Base-by-base conservation (phyloP, 2,888 invertebrate species). In the Norana najaformis region DNA sequence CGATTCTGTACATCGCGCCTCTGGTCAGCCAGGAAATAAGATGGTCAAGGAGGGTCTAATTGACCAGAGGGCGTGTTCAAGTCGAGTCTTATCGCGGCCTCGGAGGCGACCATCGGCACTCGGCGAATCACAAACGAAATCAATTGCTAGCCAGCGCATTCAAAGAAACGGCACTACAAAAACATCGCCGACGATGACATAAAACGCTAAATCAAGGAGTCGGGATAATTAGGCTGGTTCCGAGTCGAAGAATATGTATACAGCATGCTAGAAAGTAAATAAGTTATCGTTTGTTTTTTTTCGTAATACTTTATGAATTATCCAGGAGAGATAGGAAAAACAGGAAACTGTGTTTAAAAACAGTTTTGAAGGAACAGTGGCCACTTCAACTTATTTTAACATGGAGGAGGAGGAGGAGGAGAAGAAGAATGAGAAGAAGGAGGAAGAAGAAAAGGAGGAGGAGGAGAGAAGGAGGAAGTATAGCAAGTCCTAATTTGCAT, bases 51-150 rank as follows among this genome's bases (percentile, higher is more conserved):
- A 37, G 85, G 37, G 34, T 37, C 85, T 85, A 85, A 85, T 85
- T 85, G 85, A 36, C 85, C 85, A 37, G 36, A 37, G 85, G 85
- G 85, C 85, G 85, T 85, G 85, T 85, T 37, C 36, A 85, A 85
- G 85, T 85, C 85, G 85, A 30, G 36, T 37, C 85, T 85, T 85
- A 85, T 85, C 85, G 34, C 85, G 85, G 35, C 85, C 69, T n/a
- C 69, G n/a, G n/a, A 69, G 69, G 69, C 69, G 30, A 69, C 69
- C 6, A 69, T n/a, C 69, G 69, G n/a, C 69, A 69, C 69, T 69
- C 69, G 69, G 30, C n/a, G 69, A 69, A 69, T 69, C 69, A n/a
- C 69, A 69, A 69, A 69, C 69, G 30, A 69, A 69, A 69, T 69
- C 69, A 69, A 69, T 69, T 69, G 69, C 30, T 69, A n/a, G n/a